phyloP scores from a whole-genome alignment of 2,888 invertebrate species.

The Hyposoter didymator region DNA sequence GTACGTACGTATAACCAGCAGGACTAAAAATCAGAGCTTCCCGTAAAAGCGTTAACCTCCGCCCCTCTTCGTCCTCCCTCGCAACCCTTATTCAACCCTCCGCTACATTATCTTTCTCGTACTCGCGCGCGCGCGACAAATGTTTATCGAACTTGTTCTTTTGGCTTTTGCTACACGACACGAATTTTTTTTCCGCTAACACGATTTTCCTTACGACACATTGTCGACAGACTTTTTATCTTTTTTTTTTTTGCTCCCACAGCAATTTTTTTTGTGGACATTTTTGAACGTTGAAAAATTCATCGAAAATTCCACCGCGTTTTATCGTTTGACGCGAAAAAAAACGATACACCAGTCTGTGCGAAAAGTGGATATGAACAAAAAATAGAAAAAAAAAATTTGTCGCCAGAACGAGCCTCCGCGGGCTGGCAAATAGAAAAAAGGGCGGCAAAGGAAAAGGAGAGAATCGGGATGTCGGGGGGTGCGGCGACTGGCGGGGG shows the following conservation, averaged over 20 bases:
- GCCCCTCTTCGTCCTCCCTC: not conserved
- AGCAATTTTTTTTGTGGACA: not conserved
- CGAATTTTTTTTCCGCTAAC: conserved; percentile 5
- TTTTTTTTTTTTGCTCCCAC: not conserved
- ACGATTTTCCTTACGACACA: not conserved
- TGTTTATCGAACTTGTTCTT: conserved; percentile 70
- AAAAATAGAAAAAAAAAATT: too few species aligned
- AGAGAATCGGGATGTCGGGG: not conserved
- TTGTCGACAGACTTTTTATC: not conserved
- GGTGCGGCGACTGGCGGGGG: conserved; percentile 27
- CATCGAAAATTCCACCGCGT: not conserved
- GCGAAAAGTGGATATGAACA: not conserved
- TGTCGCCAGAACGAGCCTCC: not conserved
- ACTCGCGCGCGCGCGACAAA: conserved; percentile 54
- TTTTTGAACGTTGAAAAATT: not conserved
- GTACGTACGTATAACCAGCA: not conserved
- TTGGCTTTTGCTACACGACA: conserved; percentile 20
- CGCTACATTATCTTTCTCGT: not conserved
- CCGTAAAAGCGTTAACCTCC: conserved; percentile 69
- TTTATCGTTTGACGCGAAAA: not conserved
- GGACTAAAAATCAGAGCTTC: conserved; percentile 65
- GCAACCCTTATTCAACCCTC: not conserved
- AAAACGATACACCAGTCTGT: not conserved
- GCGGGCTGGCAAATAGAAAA: not conserved
- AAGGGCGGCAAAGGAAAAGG: not conserved